phyloP scores from a whole-genome alignment of 1,140 invertebrate genomes.

The Limonius californicus region DNA sequence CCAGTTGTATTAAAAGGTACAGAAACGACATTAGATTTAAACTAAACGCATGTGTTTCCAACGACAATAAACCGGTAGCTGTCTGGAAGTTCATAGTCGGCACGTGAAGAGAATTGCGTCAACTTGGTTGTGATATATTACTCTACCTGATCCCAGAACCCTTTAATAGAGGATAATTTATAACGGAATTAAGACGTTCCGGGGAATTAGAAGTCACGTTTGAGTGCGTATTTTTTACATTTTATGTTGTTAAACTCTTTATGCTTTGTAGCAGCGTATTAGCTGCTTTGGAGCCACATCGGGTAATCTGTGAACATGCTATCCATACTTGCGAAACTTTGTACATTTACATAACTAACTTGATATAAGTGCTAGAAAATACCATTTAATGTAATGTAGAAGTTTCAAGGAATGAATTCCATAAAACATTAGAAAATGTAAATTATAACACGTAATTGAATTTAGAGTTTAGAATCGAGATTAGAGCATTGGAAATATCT shows the following conservation, averaged over 20 bases:
- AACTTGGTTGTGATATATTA: conserved; percentile 7
- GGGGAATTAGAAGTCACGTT: conserved; percentile 3
- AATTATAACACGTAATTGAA: too few relatives aligned
- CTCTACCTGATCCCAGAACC: neutral
- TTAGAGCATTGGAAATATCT: too few relatives aligned
- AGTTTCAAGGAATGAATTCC: too few relatives aligned
- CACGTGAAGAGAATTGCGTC: conserved; percentile 11
- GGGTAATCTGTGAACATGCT: too few relatives aligned
- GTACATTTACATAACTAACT: too few relatives aligned
- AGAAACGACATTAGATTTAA: neutral
- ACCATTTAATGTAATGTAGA: too few relatives aligned
- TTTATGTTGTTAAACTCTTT: neutral
- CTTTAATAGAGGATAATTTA: conserved; percentile 6
- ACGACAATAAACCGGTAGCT: neutral
- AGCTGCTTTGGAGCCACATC: too few relatives aligned
- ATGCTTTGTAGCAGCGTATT: too few relatives aligned
- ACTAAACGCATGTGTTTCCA: neutral
- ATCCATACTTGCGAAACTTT: too few relatives aligned
- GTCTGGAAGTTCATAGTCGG: neutral
- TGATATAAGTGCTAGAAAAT: too few relatives aligned
- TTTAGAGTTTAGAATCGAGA: too few relatives aligned
- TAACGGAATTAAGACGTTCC: conserved; percentile 1
- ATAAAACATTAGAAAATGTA: too few relatives aligned
- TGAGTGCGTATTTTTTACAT: neutral
- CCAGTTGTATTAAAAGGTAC: conserved; percentile 2